These are phyloP conservation scores for Montipora foliosa DNA, from an alignment of 64 coral and sea anemone species.

Conservation along the genomic window DNA sequence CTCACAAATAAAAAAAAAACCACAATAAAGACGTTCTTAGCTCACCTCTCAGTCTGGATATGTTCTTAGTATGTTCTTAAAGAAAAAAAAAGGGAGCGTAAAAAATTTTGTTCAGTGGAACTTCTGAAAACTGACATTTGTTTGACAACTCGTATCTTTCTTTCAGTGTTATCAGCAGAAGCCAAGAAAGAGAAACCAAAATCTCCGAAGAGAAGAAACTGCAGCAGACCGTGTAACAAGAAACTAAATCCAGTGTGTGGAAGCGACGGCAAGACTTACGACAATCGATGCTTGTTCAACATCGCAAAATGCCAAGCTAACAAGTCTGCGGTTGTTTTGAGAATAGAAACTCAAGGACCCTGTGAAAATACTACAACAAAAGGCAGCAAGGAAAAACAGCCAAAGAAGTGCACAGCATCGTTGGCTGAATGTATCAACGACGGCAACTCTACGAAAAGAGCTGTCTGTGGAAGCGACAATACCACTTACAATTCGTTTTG, in stretches of 20 bases:
- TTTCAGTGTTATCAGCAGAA: constrained; percentile 5
- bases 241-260: constrained; percentile 62
- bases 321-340: constrained; percentile 44
- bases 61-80: not conserved
- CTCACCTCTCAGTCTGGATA: too few species aligned
- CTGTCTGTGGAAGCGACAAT: constrained; percentile 77
- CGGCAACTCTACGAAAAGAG: constrained; percentile 36
- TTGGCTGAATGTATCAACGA: constrained; percentile 30
- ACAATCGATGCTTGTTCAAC: constrained; percentile 63
- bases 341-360: constrained; percentile 44
- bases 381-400: constrained; percentile 23
- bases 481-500: constrained; percentile 78
- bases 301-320: constrained; percentile 75
- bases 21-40: too few species aligned
- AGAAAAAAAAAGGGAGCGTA: too few species aligned
- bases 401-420: constrained; percentile 11
- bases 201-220: not conserved
- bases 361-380: constrained; percentile 64
- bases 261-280: constrained; percentile 75
- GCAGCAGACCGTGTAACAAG: constrained; percentile 15
- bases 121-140: too few species aligned
- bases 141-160: not conserved
- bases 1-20: too few species aligned
- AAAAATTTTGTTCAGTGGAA: too few species aligned
- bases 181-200: constrained; percentile 38